phyloP scores from a whole-genome alignment of 2,888 invertebrate genomes.

The Chaitophorus viminalis region DNA sequence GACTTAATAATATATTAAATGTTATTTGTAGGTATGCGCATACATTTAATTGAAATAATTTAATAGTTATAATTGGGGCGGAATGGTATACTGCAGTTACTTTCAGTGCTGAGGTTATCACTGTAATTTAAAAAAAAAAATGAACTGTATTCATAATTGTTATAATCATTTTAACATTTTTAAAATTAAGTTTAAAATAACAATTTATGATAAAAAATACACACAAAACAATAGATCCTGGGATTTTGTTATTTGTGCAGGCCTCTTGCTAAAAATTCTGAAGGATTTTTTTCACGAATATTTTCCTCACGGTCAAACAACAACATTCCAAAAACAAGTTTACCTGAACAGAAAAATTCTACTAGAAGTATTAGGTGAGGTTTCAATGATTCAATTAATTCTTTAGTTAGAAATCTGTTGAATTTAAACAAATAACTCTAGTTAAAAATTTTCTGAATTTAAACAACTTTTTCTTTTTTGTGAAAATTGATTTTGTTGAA shows the following conservation, averaged over 20 bases:
- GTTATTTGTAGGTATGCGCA: too few species aligned
- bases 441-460: background rate
- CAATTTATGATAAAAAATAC: background rate
- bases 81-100: too few species aligned
- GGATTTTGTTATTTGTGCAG: constrained; percentile 56
- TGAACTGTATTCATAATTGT: too few species aligned
- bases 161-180: too few species aligned
- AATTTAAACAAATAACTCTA: too few species aligned
- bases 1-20: too few species aligned
- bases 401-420: background rate
- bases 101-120: too few species aligned
- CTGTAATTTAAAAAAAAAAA: too few species aligned
- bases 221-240: constrained; percentile 36
- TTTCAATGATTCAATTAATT: constrained; percentile 37
- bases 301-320: constrained; percentile 36
- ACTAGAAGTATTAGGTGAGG: constrained; percentile 55
- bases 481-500: too few species aligned
- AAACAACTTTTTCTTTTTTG: too few species aligned
- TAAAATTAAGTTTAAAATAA: background rate
- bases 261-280: constrained; percentile 40
- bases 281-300: constrained; percentile 53
- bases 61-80: too few species aligned
- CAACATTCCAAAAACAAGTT: constrained; percentile 40
- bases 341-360: constrained; percentile 44
- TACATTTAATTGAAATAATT: too few species aligned